Percentiles rank a stretch among this genome's conserved stretches.
Evolutionary conservation across 2,888 invertebrate species (phyloP).

Genomic region (Octonoba sinensis): DNA sequence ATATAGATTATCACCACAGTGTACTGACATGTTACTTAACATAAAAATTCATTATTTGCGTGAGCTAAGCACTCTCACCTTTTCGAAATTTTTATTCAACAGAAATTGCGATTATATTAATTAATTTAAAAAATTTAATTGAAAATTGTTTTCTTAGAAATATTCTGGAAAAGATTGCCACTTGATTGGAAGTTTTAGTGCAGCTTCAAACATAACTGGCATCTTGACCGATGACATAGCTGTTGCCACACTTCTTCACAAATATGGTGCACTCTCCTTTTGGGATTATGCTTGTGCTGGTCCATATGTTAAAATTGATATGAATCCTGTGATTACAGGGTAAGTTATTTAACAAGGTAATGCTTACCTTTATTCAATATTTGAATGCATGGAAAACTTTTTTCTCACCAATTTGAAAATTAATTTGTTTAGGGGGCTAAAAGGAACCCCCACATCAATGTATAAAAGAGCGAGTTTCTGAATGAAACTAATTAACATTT

Average conservation of each 20-base stretch:
- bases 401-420: too few species aligned
- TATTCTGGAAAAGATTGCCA: conserved; percentile 73
- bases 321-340: conserved; percentile 84
- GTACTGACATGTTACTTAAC: neutral
- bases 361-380: neutral
- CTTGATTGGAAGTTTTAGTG: conserved; percentile 87
- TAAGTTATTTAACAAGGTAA: conserved; percentile 71
- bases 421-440: too few species aligned
- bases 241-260: conserved; percentile 84
- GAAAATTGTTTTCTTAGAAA: conserved; percentile 21
- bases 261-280: conserved; percentile 84
- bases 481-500: too few species aligned
- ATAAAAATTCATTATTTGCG: neutral
- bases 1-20: too few species aligned
- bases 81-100: neutral
- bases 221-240: conserved; percentile 86
- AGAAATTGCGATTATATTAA: neutral
- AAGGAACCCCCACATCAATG: too few species aligned
- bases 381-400: neutral
- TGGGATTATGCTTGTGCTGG: conserved; percentile 91
- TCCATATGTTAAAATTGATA: conserved; percentile 83
- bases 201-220: conserved; percentile 90
- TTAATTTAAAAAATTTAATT: too few species aligned
- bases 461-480: too few species aligned
- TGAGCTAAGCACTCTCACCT: too few species aligned